Evolutionary conservation across 2,797 vertebrate species (phyloP), one percentile per base, ranked within the genome.

Genomic region (Phrynocephalus guinanensis): DNA sequence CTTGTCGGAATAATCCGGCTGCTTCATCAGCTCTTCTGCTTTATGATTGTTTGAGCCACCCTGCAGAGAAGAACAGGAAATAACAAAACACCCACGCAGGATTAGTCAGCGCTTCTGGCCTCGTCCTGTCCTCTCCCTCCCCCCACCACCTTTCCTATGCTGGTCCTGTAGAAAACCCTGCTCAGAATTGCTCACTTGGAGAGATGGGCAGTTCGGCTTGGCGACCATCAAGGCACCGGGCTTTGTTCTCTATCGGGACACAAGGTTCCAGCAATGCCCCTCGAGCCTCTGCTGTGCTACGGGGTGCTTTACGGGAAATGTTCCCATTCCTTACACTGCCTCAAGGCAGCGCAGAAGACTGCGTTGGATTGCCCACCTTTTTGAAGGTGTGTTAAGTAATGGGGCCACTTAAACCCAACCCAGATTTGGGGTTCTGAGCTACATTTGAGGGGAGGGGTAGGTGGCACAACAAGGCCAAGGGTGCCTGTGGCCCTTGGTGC

Each of bases 1-100:
- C 92, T 99, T 99, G 89, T 99, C 98, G 0, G 98, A 98, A 91
- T 99, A 99, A 95, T 99, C 98, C 0, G 98, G 98, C 83, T 99
- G 98, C 81, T 98, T 99, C 90, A 99, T 97, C 79, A 99, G 86
- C 48, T 99, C 98, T 91, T 99, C 98, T 0, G 98, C 96, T 0
- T 98, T 98, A 91, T 98, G 98, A 92, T 95, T 97, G 24, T 97
- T 97, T 73, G 98, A 97, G 6, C 97, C 97, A 0, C 97, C 98
- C 98, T 96, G 90, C 44, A 18, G 73, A 84, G 52, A 33, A 28
- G 0, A 33, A 28, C 0, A n/a, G 52, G 20, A 82, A 13, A 28
- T 26, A 38, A 82, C 60, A 63, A 63, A 60, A 60, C 60, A 20
- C 4, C 15, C 60, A 63, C 60, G 5, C 60, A 63, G 6, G 30